A percentile compares a stretch with the other conserved stretches of the same genome.
These are phyloP conservation scores for Thamnaconus septentrionalis DNA, from an alignment of 2,113 vertebrate species.

Conservation along the genomic window DNA sequence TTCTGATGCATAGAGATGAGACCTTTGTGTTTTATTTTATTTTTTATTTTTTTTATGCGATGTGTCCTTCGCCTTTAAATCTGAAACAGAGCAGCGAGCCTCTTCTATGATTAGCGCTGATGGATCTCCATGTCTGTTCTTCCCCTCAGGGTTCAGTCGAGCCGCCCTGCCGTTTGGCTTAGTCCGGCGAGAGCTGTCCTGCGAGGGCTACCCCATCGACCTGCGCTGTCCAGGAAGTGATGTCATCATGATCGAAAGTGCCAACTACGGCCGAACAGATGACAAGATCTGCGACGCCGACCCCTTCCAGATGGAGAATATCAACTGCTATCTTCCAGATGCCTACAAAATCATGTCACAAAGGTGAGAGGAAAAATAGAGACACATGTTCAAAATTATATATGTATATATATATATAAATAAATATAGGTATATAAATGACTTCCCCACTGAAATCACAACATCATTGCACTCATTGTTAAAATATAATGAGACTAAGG, in stretches of 20 bases:
- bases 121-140: conserved; percentile 25
- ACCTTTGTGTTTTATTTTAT: neutral
- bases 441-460: no score
- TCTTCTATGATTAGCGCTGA: conserved; percentile 57
- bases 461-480: no score
- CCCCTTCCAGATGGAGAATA: conserved; percentile 99
- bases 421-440: no score
- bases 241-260: conserved; percentile 98
- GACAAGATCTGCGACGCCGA: conserved; percentile 99
- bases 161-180: conserved; percentile 94
- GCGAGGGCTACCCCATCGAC: conserved; percentile 98
- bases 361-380: conserved; percentile 77
- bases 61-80: conserved; percentile 20
- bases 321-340: conserved; percentile 98
- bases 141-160: conserved; percentile 88
- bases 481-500: no score
- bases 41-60: conserved; percentile 14
- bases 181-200: conserved; percentile 95
- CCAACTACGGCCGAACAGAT: conserved; percentile 97
- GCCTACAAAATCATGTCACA: conserved; percentile 99
- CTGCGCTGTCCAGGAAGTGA: conserved; percentile 98
- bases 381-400: neutral
- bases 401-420: neutral
- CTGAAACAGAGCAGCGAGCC: conserved; percentile 16
- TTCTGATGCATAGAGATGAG: conserved; percentile 8